Conservation (phyloP, 2,797 vertebrate genomes). For the Channa striata region DNA sequence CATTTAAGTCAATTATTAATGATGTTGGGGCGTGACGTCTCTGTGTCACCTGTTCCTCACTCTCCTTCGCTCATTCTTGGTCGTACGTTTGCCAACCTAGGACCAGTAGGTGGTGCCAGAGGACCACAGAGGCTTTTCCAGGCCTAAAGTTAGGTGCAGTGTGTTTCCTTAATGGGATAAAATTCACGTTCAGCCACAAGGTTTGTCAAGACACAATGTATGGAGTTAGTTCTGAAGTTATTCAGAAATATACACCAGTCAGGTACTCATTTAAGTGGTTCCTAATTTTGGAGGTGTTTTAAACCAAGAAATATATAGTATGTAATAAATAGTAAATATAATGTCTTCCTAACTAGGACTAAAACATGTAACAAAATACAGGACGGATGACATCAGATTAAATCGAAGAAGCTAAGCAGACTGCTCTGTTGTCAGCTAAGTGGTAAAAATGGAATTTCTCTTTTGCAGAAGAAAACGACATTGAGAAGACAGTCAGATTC, state of each 20-base stretch:
- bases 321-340: neutral
- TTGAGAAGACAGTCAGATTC: conserved; percentile 13
- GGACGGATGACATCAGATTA: neutral
- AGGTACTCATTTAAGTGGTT: neutral
- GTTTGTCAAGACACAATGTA: conserved; percentile 1
- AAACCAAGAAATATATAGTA: neutral
- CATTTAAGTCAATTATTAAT: conserved; percentile 11
- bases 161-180: conserved; percentile 6
- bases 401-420: neutral
- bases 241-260: neutral
- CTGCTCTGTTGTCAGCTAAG: neutral
- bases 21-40: neutral
- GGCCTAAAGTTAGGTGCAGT: neutral
- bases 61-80: neutral
- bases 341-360: too few species aligned
- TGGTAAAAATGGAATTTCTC: conserved; percentile 4
- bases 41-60: neutral
- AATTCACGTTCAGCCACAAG: conserved; percentile 3
- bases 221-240: neutral
- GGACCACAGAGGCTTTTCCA: neutral
- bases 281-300: neutral
- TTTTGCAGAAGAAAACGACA: conserved; percentile 41
- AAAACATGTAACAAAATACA: too few species aligned
- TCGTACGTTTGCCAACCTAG: neutral
- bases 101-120: conserved; percentile 67